Evolutionary conservation across 2,113 vertebrate species (phyloP).

Genomic region (Myxocyprinus asiaticus): DNA sequence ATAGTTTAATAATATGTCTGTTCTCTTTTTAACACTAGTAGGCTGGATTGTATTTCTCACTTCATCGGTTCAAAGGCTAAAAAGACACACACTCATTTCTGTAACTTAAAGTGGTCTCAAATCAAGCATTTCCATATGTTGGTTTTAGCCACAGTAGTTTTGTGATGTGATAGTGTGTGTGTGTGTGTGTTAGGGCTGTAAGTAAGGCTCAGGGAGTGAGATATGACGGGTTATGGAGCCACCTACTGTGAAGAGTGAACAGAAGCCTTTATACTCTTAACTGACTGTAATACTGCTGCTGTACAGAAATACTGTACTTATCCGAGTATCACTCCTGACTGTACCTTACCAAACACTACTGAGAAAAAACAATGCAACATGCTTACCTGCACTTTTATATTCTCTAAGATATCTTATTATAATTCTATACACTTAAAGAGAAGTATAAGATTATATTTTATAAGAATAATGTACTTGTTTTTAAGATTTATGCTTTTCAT

Average conservation of each 20-base stretch:
- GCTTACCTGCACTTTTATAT: too few species aligned
- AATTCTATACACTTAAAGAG: too few species aligned
- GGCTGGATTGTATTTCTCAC: constrained; percentile 90
- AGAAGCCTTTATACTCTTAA: background rate
- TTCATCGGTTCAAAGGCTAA: constrained; percentile 82
- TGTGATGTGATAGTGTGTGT: constrained; percentile 1
- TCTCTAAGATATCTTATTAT: too few species aligned
- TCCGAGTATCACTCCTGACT: too few species aligned
- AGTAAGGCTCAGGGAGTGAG: background rate
- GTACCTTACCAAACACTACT: background rate
- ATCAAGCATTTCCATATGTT: constrained; percentile 99
- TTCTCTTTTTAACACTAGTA: constrained; percentile 86
- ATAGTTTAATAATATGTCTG: constrained; percentile 89
- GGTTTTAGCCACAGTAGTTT: constrained; percentile 71
- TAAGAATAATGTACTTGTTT: too few species aligned
- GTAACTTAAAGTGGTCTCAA: constrained; percentile 99
- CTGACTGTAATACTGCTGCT: background rate
- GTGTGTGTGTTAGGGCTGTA: background rate
- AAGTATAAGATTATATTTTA: too few species aligned
- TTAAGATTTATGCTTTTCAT: too few species aligned
- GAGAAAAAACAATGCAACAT: background rate
- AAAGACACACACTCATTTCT: constrained; percentile 89
- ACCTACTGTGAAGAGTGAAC: constrained; percentile 77
- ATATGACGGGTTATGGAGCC: constrained; percentile 79
- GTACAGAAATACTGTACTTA: background rate